Percentiles rank a stretch among this genome's conserved stretches.
Evolutionary conservation across 2,797 vertebrate genomes (phyloP).

Genomic region (Leptoclinus maculatus): DNA sequence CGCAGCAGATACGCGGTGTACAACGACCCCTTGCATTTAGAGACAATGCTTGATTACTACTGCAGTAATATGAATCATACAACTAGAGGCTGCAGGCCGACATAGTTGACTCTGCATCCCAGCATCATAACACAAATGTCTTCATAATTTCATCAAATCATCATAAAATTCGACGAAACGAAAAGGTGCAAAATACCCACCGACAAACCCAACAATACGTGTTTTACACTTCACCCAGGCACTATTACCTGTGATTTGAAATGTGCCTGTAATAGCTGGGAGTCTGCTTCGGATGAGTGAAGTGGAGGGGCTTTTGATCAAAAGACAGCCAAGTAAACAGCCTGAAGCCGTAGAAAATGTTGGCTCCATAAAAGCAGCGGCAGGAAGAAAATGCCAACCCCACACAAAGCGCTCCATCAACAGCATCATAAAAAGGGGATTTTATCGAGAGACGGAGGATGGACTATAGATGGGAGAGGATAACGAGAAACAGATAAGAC

Average conservation of each 20-base stretch:
- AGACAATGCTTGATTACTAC: not conserved
- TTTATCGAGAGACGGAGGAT: conserved; percentile 32
- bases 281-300: conserved; percentile 39
- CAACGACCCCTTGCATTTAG: not conserved
- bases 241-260: conserved; percentile 10
- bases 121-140: not conserved
- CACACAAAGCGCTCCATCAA: conserved; percentile 46
- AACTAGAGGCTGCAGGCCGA: not conserved
- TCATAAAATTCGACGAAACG: not conserved
- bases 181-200: not conserved
- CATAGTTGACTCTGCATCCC: not conserved
- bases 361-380: conserved; percentile 46
- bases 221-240: not conserved
- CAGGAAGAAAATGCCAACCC: conserved; percentile 27
- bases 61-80: not conserved
- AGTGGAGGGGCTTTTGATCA: conserved; percentile 44
- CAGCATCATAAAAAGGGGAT: conserved; percentile 47
- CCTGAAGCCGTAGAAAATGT: conserved; percentile 50
- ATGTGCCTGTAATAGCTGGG: conserved; percentile 9
- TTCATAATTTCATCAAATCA: not conserved
- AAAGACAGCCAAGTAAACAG: conserved; percentile 56
- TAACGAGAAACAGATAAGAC: not conserved
- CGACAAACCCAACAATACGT: not conserved
- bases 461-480: conserved; percentile 19
- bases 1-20: not conserved